Evolutionary conservation across 2,113 vertebrate species (phyloP), one percentile per base, ranked within the genome.

Genomic region (Monopterus albus): DNA sequence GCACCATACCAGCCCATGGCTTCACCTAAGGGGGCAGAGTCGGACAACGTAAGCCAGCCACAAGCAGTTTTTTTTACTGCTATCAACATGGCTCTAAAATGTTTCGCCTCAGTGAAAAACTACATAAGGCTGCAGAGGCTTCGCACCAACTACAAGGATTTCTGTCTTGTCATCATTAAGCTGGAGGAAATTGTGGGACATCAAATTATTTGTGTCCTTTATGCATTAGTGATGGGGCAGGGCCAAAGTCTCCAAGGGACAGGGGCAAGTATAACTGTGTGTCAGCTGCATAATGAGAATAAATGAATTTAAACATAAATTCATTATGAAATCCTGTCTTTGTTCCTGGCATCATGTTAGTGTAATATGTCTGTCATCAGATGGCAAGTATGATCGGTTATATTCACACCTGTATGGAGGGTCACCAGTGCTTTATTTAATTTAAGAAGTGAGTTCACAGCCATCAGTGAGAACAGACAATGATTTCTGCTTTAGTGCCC

Each of bases 401-500:
- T 18, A n/a, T 55, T 71, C 25, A 8, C 7, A 17, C 10, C 4
- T 28, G 2, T 11, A 8, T 50, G 18, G 13, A 26, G 17, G 12
- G 10, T 4, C 43, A 62, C 38, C 50, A 21, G 14, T 38, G 43
- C 36, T 28, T 12, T 38, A n/a, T 59, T 66, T 52, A 23, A 60
- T 64, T 71, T 47, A 14, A 47, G 39, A 74, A 46, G 59, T 55
- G 28, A 18, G 26, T 55, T 25, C 11, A 21, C 38, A 46, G 7
- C 57, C 72, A 33, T 63, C 56, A 67, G 50, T 56, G 5, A 12
- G 20, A 71, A 4, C 13, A 4, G 45, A 65, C 29, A 21, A 8
- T 31, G 28, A 45, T 53, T 63, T 81, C 52, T 79, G n/a, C 60
- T 62, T 58, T 40, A 36, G 49, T 68, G 42, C 61, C 38, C 70